These are phyloP conservation scores for Phortica variegata DNA, from an alignment of 1,140 invertebrate species.

Conservation along the genomic window DNA sequence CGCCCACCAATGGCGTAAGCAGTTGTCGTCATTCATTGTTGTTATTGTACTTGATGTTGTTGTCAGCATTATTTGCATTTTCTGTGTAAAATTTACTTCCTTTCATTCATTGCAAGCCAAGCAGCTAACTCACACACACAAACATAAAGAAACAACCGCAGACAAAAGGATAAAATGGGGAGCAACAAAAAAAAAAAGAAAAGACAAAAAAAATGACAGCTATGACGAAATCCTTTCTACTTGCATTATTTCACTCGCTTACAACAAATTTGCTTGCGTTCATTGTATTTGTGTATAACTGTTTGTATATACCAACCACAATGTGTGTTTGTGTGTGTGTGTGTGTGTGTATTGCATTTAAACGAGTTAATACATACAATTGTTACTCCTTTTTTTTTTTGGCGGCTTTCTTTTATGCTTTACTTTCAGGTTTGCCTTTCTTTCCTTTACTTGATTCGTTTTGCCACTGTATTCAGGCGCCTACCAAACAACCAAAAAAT, in stretches of 20 bases:
- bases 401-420: slow-evolving; percentile 18
- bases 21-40: too few relatives aligned
- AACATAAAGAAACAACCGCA: slow-evolving; percentile 2
- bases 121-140: slow-evolving; percentile 8
- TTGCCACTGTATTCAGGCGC: not conserved
- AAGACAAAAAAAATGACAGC: slow-evolving; percentile 9
- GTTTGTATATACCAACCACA: too few relatives aligned
- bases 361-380: not conserved
- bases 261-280: slow-evolving; percentile 35
- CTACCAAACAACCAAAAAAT: too few relatives aligned
- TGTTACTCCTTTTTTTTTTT: slow-evolving; percentile 13
- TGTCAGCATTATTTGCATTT: slow-evolving; percentile 52
- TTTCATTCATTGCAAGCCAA: slow-evolving; percentile 36
- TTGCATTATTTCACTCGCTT: slow-evolving; percentile 20
- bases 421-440: slow-evolving; percentile 14
- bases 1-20: too few relatives aligned
- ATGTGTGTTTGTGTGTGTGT: slow-evolving; percentile 2
- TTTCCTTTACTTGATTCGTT: slow-evolving; percentile 10
- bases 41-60: too few relatives aligned
- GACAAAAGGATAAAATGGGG: slow-evolving; percentile 8
- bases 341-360: not conserved
- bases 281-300: slow-evolving; percentile 8
- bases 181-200: slow-evolving; percentile 1
- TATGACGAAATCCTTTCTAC: slow-evolving; percentile 18
- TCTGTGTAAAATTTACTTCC: slow-evolving; percentile 45